Evolutionary conservation across 2,888 invertebrate species (phyloP), one percentile per base, ranked within the genome.

Genomic region (Gari tellinella): DNA sequence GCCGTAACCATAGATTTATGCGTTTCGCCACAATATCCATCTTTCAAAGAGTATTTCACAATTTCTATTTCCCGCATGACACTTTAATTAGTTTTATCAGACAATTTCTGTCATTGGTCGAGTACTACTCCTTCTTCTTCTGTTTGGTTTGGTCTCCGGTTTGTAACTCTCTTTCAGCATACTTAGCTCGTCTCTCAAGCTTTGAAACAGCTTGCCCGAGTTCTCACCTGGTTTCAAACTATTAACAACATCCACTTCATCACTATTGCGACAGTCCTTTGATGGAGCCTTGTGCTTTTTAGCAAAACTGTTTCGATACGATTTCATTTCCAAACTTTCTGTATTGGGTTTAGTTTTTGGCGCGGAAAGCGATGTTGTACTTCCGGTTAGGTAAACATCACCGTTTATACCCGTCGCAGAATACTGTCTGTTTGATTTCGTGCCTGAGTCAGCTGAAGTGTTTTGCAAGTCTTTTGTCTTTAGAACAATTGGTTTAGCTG

Each of bases 401-500:
- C 58, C 56, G 25, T 53, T 62, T 21, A 67, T 31, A n/a, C 43
- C 57, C 4, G 72, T 49, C 46, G 53, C 43, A 1, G 60, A 41
- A 21, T 55, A 43, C 14, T 66, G 56, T 7, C 72, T 45, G 19
- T 68, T 58, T 1, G 31, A 53, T 51, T 56, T 61, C 4, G 43
- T 14, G 10, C 15, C n/a, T 38, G 58, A 56, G 17, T 49, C 48
- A 21, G 48, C 1, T 45, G 43, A 46, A 17, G 21, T 38, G 45
- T 41, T 65, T 19, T 25, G 31, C 4, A 25, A 17, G n/a, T 69
- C 66, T 63, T 70, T 73, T 21, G 63, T 63, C 26, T 70, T 61
- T 19, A 79, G 26, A 15, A 64, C 56, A 2, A 79, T 79, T 1
- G 79, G 79, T 55, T 74, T 66, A 7, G 70, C 60, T n/a, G 78